Percentiles rank a stretch among this genome's conserved stretches.
Conservation (phyloP, 2,113 vertebrate species). For the Corythornis cristatus region DNA sequence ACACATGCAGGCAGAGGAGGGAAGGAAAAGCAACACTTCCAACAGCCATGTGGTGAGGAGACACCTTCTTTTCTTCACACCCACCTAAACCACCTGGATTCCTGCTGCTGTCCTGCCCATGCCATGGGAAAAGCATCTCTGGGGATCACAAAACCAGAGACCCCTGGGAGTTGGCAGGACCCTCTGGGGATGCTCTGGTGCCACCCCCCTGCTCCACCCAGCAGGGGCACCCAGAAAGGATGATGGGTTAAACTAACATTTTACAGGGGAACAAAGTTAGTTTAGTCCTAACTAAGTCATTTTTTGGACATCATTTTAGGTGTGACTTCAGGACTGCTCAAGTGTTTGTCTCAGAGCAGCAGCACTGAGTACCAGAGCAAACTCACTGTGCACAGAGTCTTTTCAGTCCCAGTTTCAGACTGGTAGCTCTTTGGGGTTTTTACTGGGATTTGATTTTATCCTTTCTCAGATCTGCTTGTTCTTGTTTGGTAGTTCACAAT, state of each 20-base stretch:
- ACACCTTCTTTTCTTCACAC: neutral
- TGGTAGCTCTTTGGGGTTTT: neutral
- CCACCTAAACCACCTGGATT: fast-evolving
- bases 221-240: too few species aligned
- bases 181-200: too few species aligned
- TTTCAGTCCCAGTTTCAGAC: neutral
- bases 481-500: neutral
- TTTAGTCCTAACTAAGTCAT: neutral
- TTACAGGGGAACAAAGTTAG: neutral
- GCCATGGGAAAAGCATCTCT: fast-evolving
- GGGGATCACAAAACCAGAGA: neutral
- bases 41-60: fast-evolving
- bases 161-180: too few species aligned
- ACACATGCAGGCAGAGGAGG: fast-evolving
- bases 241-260: neutral
- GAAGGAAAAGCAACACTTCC: fast-evolving
- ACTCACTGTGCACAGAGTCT: too few species aligned
- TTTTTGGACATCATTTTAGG: neutral
- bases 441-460: too few species aligned
- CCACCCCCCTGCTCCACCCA: too few species aligned
- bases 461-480: neutral
- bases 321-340: neutral
- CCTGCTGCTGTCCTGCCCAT: fast-evolving
- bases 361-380: too few species aligned
- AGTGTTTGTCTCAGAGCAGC: neutral